Evolutionary conservation across 2,797 vertebrate species (phyloP), one percentile per base, ranked within the genome.

Genomic region (Cirrhinus mrigala): DNA sequence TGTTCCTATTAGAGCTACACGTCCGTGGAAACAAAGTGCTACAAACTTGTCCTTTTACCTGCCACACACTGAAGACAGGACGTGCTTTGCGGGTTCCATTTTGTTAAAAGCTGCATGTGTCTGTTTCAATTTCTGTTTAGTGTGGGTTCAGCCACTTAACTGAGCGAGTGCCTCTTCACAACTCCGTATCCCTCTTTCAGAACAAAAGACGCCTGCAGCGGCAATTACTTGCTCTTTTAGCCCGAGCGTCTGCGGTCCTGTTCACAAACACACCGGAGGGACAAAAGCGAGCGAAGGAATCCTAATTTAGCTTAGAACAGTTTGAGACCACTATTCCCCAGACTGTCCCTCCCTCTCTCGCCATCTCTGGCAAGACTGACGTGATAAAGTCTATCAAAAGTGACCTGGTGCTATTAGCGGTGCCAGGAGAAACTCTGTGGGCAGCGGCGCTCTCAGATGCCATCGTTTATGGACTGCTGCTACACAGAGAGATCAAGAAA

Each of bases 201-300:
- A 84, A 77, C 70, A 87, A 79, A 75, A 81, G 69, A 75, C 4
- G 46, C 85, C 70, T 37, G 70, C 15, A 60, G 82, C 86, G 37
- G 79, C 77, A 87, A 87, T 84, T 84, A 84, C 82, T 80, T 79
- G 82, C 76, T 75, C 82, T 84, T 81, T 84, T 79, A 79, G 77
- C 60, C 60, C 4, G 18, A 74, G 58, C 50, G 40, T 75, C 69
- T 75, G 27, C 2, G 44, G 50, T n/a, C 77, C 33, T 54, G 16
- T 70, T 84, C 78, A 56, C 71, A 81, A 76, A 80, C 83, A 84
- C 64, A 84, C 37, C 50, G 3, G n/a, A 84, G 80, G 71, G 69
- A 66, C 29, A 66, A 77, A 84, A 52, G 71, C 33, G 22, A 84
- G 60, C n/a, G 15, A n/a, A 77, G 60, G 74, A 77, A 84, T 84